phyloP scores from a whole-genome alignment of 2,797 vertebrate genomes.

The Anguilla obscura region DNA sequence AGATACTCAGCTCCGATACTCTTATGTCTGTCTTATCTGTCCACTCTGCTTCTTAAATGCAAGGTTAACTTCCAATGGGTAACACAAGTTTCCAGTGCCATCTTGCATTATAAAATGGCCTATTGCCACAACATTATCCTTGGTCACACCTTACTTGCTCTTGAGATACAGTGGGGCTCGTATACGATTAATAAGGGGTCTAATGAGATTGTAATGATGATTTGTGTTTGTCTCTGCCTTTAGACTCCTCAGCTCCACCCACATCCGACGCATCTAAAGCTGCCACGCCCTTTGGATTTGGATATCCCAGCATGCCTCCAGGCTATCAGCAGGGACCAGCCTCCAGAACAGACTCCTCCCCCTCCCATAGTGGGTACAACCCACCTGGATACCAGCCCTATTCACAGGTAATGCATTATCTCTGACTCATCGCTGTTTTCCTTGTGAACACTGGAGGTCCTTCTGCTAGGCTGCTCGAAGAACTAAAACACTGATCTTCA shows the following conservation, averaged over 20 bases:
- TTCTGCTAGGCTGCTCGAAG: neutral
- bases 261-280: conserved; percentile 69
- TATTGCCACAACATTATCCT: no score
- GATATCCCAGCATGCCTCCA: conserved; percentile 83
- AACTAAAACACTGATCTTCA: neutral
- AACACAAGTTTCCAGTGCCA: no score
- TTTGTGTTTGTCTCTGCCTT: neutral
- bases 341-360: conserved; percentile 54
- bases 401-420: conserved; percentile 61
- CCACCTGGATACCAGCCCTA: conserved; percentile 66
- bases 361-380: conserved; percentile 50
- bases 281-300: conserved; percentile 80
- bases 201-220: neutral
- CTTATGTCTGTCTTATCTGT: no score
- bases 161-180: neutral
- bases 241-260: conserved; percentile 79
- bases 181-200: neutral
- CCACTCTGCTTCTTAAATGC: no score
- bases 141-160: neutral
- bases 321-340: conserved; percentile 77
- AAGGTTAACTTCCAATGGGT: no score
- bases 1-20: no score
- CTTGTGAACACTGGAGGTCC: neutral
- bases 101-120: no score
- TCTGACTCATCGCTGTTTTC: neutral